phyloP scores from a whole-genome alignment of 2,113 vertebrate species.

The Spermophilus dauricus region DNA sequence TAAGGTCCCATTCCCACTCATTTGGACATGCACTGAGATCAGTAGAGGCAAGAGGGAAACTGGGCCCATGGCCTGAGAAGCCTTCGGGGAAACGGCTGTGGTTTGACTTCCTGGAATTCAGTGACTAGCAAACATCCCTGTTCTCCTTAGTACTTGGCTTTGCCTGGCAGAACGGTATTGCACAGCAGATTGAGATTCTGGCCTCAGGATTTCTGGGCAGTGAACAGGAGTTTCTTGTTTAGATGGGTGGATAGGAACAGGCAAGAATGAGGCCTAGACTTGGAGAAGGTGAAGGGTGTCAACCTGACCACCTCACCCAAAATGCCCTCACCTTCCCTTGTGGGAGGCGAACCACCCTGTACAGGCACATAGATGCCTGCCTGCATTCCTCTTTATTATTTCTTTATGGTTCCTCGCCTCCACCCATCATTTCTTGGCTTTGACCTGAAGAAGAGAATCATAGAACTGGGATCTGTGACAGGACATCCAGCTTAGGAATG shows the following conservation, averaged over 20 bases:
- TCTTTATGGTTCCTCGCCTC: background rate
- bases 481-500: background rate
- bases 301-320: background rate
- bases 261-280: conserved; percentile 21
- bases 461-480: background rate
- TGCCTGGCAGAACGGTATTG: background rate
- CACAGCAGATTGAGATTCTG: background rate
- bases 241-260: background rate
- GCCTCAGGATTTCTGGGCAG: background rate
- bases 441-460: background rate
- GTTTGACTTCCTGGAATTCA: conserved; percentile 70
- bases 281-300: background rate
- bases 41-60: conserved; percentile 41
- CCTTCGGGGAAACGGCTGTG: background rate
- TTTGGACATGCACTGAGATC: conserved; percentile 37
- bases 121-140: conserved; percentile 51
- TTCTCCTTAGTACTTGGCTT: conserved; percentile 20
- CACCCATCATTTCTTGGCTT: background rate
- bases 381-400: background rate
- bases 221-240: conserved; percentile 55
- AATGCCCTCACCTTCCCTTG: background rate
- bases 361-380: background rate
- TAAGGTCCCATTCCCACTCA: background rate
- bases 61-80: background rate
- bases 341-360: background rate